These are phyloP conservation scores for Anabacerthia variegaticeps DNA, from an alignment of 2,797 vertebrate species.

Conservation along the genomic window DNA sequence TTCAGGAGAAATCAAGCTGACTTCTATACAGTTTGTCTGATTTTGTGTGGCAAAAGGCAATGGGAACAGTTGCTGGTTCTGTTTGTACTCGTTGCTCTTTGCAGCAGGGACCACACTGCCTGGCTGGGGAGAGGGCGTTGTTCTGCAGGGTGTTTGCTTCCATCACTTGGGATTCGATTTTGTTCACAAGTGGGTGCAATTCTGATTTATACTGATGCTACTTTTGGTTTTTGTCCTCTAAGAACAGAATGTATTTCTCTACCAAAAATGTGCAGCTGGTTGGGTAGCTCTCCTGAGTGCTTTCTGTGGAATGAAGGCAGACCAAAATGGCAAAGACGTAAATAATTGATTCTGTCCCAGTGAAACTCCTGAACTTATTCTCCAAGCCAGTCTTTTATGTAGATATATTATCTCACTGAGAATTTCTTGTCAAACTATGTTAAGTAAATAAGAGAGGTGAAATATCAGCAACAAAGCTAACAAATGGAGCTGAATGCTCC, in stretches of 20 bases:
- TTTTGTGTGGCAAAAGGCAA: not conserved
- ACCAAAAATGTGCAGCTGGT: constrained; percentile 13
- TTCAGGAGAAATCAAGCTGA: not conserved
- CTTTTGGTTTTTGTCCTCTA: not conserved
- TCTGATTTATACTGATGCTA: not conserved
- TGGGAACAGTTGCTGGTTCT: not conserved
- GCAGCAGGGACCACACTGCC: not conserved
- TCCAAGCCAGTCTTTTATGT: constrained; percentile 71
- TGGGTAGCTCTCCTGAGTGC: not conserved
- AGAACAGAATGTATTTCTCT: not conserved
- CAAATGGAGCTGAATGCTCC: constrained; percentile 71
- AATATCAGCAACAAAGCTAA: constrained; percentile 78
- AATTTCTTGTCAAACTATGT: constrained; percentile 79
- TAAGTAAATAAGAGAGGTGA: constrained; percentile 81
- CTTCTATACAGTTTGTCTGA: not conserved
- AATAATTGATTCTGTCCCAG: constrained; percentile 66
- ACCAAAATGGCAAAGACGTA: constrained; percentile 63
- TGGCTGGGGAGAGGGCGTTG: not conserved
- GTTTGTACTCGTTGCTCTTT: not conserved
- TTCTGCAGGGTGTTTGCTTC: not conserved
- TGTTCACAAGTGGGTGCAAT: not conserved
- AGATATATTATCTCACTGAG: constrained; percentile 76
- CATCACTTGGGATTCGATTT: not conserved
- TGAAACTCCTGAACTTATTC: constrained; percentile 70
- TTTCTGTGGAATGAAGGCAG: constrained; percentile 41